Base-by-base conservation (phyloP, 2,797 vertebrate species). In the Takifugu ocellatus region DNA sequence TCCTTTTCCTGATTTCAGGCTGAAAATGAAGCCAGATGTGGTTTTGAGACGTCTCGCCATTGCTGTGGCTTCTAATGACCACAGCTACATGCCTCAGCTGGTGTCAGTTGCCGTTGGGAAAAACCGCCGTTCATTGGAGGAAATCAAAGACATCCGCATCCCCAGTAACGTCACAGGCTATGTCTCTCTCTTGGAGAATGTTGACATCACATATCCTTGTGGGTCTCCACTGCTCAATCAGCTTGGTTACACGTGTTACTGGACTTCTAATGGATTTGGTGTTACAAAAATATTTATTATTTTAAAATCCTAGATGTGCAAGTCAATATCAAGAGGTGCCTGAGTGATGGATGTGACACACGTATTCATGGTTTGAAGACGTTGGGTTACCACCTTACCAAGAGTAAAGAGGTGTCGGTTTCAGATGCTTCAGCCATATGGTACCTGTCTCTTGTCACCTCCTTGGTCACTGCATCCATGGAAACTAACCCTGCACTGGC, bases 41-140 rank as follows among this genome's bases (percentile, higher is more conserved):
- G 94, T 98, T 53, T 78, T 99, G 78, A 91, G 94, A 54, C 95
- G 97, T 27, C 78, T 99, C 63, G 95, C 95, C 61, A 94, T 99
- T 14, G 96, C 96, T 0, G 96, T 99, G 68, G 93, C 94, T 2
- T 92, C 96, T 16, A 94, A 88, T 0, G 97, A 99, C 90, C 96
- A 98, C 92, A 98, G 96, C 77, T 99, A 98, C 84, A 99, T 98
- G 97, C 97, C 97, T 7, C 97, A 99, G 88, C 92, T 98, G 66
- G 95, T 99, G 21, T 96, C 95, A 0, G 93, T 99, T 2, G 93
- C 96, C 0, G 95, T 97, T 62, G 97, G 97, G 9, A 95, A 94
- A 77, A 97, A 82, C 60, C 91, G 93, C 26, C 86, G 89, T 47
- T 93, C 91, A 44, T 88, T 99, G 50, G 94, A 96, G 89, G 96